A percentile compares a stretch with the other conserved stretches of the same genome.
Evolutionary conservation across 30 jellyfish, hydroid and myxozoan species (phyloP).

Genomic region (Calvadosia cruxmelitensis): DNA sequence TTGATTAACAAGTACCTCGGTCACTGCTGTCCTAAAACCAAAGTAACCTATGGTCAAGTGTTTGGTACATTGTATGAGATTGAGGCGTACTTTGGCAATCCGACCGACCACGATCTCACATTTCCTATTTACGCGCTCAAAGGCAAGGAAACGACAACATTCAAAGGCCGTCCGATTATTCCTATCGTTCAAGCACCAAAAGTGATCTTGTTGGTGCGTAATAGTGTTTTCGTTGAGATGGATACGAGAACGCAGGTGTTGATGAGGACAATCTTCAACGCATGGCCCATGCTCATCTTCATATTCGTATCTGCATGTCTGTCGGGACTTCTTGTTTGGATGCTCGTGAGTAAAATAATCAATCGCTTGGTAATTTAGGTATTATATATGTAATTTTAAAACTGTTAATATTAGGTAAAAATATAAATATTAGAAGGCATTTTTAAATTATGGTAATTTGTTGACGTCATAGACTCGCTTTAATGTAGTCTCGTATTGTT

Average conservation of each 20-base stretch:
- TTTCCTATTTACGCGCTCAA: slow-evolving; percentile 80
- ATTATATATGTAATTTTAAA: too few species aligned
- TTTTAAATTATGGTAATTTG: too few species aligned
- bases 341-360: slow-evolving; percentile 81
- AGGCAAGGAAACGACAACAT: slow-evolving; percentile 39
- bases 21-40: slow-evolving; percentile 63
- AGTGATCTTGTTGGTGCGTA: slow-evolving; percentile 67
- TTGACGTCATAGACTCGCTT: too few species aligned
- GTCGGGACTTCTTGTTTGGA: slow-evolving; percentile 85
- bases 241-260: slow-evolving; percentile 83
- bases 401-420: too few species aligned
- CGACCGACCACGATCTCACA: slow-evolving; percentile 50
- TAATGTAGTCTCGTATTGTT: too few species aligned
- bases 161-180: slow-evolving; percentile 67
- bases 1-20: slow-evolving; percentile 21
- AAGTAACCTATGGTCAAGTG: slow-evolving; percentile 48
- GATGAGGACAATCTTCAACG: slow-evolving; percentile 64
- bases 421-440: too few species aligned
- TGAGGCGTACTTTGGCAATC: slow-evolving; percentile 43
- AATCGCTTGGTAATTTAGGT: too few species aligned
- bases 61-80: slow-evolving; percentile 40
- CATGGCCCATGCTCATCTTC: slow-evolving; percentile 96
- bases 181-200: slow-evolving; percentile 90
- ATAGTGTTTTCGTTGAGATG: slow-evolving; percentile 44
- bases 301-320: slow-evolving; percentile 77